These are phyloP conservation scores for Oedothorax gibbosus DNA, from an alignment of 1,140 invertebrate genomes.

Conservation along the genomic window DNA sequence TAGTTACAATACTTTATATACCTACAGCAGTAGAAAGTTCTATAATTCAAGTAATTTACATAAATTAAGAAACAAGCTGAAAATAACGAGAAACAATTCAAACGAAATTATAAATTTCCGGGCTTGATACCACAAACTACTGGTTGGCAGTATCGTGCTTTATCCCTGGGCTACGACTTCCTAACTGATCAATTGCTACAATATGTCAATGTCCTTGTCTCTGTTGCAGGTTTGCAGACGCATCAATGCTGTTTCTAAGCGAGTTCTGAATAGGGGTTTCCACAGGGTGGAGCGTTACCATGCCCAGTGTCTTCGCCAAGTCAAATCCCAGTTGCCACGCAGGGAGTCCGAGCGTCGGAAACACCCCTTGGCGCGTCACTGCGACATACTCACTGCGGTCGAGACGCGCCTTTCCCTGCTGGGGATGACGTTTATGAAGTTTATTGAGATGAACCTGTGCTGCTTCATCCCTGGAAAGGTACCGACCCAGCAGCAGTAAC, in stretches of 20 bases:
- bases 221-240: slow-evolving; percentile 79
- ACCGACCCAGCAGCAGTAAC: neutral
- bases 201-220: too few relatives aligned
- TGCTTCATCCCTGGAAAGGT: slow-evolving; percentile 95
- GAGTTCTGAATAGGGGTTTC: slow-evolving; percentile 84
- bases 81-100: too few relatives aligned
- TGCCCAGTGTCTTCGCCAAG: slow-evolving; percentile 73
- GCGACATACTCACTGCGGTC: slow-evolving; percentile 88
- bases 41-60: too few relatives aligned
- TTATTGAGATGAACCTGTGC: slow-evolving; percentile 82
- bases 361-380: slow-evolving; percentile 85
- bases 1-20: too few relatives aligned
- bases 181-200: too few relatives aligned
- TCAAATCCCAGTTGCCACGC: slow-evolving; percentile 85
- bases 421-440: slow-evolving; percentile 91
- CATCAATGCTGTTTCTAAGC: slow-evolving; percentile 81
- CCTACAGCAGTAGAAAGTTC: too few relatives aligned
- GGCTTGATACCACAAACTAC: too few relatives aligned
- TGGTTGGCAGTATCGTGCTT: too few relatives aligned
- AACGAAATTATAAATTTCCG: too few relatives aligned
- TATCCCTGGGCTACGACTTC: too few relatives aligned
- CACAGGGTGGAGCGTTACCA: slow-evolving; percentile 82
- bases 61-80: too few relatives aligned
- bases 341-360: slow-evolving; percentile 88
- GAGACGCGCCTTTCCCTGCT: slow-evolving; percentile 92